Conservation (phyloP, 2,888 invertebrate genomes). For the Platypus cylindrus region DNA sequence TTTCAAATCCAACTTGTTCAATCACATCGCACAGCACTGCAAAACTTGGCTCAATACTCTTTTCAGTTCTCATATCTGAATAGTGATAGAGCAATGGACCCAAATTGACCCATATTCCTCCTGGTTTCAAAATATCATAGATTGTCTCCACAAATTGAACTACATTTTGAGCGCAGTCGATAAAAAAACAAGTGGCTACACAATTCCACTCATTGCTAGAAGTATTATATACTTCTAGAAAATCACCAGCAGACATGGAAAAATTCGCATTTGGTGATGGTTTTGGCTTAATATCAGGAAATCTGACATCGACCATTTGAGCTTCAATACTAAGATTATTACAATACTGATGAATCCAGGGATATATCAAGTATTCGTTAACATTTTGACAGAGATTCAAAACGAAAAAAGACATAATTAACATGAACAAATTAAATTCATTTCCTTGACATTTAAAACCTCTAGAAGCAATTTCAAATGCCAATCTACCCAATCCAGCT, state of each 20-base stretch:
- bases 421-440: constrained; percentile 95
- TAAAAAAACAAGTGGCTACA: constrained; percentile 94
- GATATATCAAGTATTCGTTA: constrained; percentile 73
- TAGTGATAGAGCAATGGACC: constrained; percentile 88
- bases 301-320: constrained; percentile 62
- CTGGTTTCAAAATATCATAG: constrained; percentile 77
- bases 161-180: constrained; percentile 95
- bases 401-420: constrained; percentile 91
- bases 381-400: constrained; percentile 68
- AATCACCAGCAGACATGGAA: constrained; percentile 96
- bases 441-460: constrained; percentile 94
- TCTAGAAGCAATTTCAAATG: constrained; percentile 81
- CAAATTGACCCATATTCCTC: constrained; percentile 78
- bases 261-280: constrained; percentile 55
- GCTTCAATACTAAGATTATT: constrained; percentile 76
- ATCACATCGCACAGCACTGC: constrained; percentile 57
- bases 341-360: constrained; percentile 91
- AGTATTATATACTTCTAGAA: constrained; percentile 78
- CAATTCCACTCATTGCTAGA: constrained; percentile 71
- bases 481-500: constrained; percentile 87
- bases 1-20: constrained; percentile 59
- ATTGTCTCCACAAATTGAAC: constrained; percentile 91
- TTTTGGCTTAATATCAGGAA: constrained; percentile 81
- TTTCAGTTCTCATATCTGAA: constrained; percentile 74
- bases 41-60: constrained; percentile 88